Base-by-base conservation (phyloP, 2,113 vertebrate species). In the Callithrix jacchus region DNA sequence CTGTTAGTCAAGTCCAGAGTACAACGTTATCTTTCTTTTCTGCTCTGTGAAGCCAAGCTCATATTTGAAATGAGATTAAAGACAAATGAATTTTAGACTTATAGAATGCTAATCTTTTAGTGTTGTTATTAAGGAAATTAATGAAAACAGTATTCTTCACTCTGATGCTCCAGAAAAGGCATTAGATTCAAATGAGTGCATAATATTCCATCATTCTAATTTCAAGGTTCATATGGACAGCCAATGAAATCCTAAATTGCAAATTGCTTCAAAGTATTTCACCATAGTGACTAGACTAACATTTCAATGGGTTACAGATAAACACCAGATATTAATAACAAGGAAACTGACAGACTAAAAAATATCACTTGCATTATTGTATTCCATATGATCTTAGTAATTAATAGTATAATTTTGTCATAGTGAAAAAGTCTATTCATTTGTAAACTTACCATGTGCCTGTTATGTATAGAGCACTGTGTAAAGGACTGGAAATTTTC, bases 111-210 rank as follows among this genome's bases (percentile, higher is more conserved):
- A 90, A 96, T 97, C 97, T 98, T 98, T 98, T 97, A 96, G 97
- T 97, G 97, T 95, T 98, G 93, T 97, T 98, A 98, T 97, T 98
- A 98, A 96, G 88, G 93, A 98, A 98, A 98, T 98, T 98, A 98
- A 98, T 98, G 96, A 97, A 98, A 98, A 93, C 54, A 87, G 97
- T 97, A 98, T 98, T 98, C 96, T 98, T 97, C 98, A 98, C 96
- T 98, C 96, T 97, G 32, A 96, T 97, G 95, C 94, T 97, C 95
- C 96, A 95, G 93, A 96, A 98, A 98, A 98, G 92, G 96, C 97
- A 98, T 98, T 98, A 98, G 96, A 98, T 98, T 97, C 93, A 94
- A 98, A 98, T 96, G 93, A 98, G 98, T 97, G 93, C 97, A 98
- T 98, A 98, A 96, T 96, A 98, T 91, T 98, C 90, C 87, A 98